phyloP scores from a whole-genome alignment of 2,113 vertebrate species.

The Ovis aries region DNA sequence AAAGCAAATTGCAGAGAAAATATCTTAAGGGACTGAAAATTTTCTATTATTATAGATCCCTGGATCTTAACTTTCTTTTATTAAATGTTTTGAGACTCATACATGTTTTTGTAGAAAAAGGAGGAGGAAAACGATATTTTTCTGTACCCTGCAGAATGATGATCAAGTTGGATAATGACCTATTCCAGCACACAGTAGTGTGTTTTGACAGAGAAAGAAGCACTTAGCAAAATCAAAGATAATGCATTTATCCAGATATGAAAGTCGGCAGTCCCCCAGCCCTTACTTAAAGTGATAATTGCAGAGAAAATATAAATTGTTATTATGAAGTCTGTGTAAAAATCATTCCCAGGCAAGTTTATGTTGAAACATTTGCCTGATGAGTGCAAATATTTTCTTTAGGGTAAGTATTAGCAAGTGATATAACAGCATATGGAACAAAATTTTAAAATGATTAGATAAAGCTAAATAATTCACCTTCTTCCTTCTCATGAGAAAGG shows the following conservation, averaged over 20 bases:
- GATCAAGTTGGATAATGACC: not conserved
- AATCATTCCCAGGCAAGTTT: not conserved
- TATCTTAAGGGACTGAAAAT: not conserved
- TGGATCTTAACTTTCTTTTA: slow-evolving; percentile 1
- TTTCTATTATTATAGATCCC: not conserved
- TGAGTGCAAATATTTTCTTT: slow-evolving; percentile 26
- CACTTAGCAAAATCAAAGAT: not conserved
- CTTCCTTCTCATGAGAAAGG: not conserved
- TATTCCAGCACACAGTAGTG: not conserved
- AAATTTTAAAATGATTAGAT: not conserved
- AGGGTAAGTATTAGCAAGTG: not conserved
- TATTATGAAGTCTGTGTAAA: not conserved
- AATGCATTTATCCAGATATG: not conserved
- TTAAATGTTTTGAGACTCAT: not conserved
- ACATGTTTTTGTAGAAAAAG: not conserved
- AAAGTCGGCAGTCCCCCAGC: not conserved
- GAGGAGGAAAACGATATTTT: not conserved
- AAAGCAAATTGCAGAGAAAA: not conserved
- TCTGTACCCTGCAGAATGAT: not conserved
- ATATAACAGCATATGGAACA: not conserved
- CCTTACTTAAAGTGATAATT: slow-evolving; percentile 13
- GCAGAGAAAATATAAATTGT: slow-evolving; percentile 16
- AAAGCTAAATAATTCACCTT: not conserved
- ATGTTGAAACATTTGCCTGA: not conserved
- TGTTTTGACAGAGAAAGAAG: not conserved